Percentiles rank a stretch among this genome's conserved stretches.
These are phyloP conservation scores for Nanorana parkeri DNA, from an alignment of 2,113 vertebrate genomes.

Conservation along the genomic window DNA sequence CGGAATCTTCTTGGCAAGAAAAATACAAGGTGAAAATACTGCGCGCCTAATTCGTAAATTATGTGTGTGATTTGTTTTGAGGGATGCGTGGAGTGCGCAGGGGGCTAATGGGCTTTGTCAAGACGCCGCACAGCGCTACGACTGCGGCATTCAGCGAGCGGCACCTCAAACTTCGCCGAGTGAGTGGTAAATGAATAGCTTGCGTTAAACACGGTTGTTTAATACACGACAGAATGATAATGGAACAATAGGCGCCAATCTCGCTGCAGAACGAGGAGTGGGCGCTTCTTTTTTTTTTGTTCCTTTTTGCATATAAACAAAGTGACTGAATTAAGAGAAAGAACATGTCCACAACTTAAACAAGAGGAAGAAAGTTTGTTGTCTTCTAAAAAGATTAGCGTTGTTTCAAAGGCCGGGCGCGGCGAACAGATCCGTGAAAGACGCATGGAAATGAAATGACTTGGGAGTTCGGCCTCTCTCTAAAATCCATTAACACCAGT, in stretches of 20 bases:
- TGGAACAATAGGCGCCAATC: conserved; percentile 60
- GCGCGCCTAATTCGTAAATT: conserved; percentile 73
- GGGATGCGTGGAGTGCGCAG: conserved; percentile 64
- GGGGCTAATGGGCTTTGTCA: conserved; percentile 67
- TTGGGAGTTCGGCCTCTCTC: too few species aligned
- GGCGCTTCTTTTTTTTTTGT: conserved; percentile 49
- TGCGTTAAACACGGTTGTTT: conserved; percentile 61
- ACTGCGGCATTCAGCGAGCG: conserved; percentile 63
- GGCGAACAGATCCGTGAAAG: too few species aligned
- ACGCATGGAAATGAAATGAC: too few species aligned
- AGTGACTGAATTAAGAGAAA: conserved; percentile 12
- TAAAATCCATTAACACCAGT: too few species aligned
- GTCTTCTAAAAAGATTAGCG: not conserved
- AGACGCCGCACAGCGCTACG: conserved; percentile 64
- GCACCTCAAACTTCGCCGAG: conserved; percentile 61
- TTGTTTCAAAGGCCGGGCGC: not conserved
- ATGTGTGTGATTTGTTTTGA: conserved; percentile 62
- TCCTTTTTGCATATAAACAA: conserved; percentile 25
- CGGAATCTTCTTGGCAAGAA: conserved; percentile 71
- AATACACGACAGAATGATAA: conserved; percentile 65
- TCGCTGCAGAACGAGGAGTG: conserved; percentile 57
- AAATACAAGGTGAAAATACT: conserved; percentile 68
- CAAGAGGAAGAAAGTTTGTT: not conserved
- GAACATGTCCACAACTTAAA: not conserved
- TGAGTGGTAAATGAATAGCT: conserved; percentile 65